A percentile compares a stretch with the other conserved stretches of the same genome.
Evolutionary conservation across 1,140 invertebrate genomes (phyloP).

Genomic region (Araneus ventricosus): DNA sequence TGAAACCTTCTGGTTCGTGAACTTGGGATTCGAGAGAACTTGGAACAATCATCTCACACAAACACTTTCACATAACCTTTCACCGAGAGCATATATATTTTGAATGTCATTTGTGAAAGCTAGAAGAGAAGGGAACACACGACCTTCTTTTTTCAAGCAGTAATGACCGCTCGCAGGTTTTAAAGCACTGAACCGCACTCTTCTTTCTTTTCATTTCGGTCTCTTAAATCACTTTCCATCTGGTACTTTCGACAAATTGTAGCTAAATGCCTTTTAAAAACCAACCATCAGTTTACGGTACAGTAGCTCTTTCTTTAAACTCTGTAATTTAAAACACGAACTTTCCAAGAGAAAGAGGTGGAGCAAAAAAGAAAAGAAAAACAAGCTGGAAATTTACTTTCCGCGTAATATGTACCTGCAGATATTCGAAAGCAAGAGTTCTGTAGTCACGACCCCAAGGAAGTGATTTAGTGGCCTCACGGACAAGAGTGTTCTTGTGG

Average conservation of each 20-base stretch:
- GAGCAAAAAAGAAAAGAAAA: background rate
- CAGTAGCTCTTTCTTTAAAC: constrained; percentile 36
- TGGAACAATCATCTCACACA: constrained; percentile 2
- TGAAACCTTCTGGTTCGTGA: background rate
- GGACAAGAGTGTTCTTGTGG: constrained; percentile 37
- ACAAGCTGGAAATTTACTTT: background rate
- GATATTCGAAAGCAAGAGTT: constrained; percentile 10
- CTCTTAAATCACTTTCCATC: background rate
- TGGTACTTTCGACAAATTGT: constrained; percentile 36
- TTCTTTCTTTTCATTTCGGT: background rate
- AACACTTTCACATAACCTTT: constrained; percentile 26
- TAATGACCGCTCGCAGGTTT: background rate
- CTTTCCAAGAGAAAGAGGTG: constrained; percentile 2
- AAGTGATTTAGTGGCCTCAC: constrained; percentile 21
- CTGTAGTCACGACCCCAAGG: constrained; percentile 8
- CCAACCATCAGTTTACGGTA: constrained; percentile 2
- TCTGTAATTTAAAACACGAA: constrained; percentile 58
- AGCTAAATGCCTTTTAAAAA: constrained; percentile 42
- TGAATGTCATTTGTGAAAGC: background rate
- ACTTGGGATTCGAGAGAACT: background rate
- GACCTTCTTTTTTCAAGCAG: background rate
- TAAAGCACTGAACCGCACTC: background rate
- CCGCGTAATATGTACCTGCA: background rate
- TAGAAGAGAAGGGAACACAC: background rate
- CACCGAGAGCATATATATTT: background rate